Percentiles rank a stretch among this genome's conserved stretches.
phyloP scores from a whole-genome alignment of 2,797 vertebrate species.

The Siniperca obscura region DNA sequence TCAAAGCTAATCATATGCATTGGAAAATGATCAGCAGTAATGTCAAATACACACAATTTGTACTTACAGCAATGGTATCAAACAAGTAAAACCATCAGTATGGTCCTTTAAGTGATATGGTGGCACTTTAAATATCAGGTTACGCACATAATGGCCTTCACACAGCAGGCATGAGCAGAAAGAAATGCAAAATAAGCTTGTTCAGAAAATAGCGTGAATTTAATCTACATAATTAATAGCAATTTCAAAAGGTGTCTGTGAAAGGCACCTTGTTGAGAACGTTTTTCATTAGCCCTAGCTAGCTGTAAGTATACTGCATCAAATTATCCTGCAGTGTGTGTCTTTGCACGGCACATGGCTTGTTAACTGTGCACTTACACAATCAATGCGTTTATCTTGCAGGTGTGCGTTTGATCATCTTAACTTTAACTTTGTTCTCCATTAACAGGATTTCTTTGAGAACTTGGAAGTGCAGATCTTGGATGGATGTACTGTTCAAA shows the following conservation, averaged over 20 bases:
- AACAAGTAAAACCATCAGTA: not conserved
- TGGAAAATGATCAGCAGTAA: not conserved
- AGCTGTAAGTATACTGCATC: not conserved
- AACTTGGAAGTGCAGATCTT: too few species aligned
- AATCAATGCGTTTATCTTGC: not conserved
- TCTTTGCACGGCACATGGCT: not conserved
- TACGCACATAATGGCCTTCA: not conserved
- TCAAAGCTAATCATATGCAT: not conserved
- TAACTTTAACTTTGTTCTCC: too few species aligned
- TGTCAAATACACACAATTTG: conserved; percentile 1
- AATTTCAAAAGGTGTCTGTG: not conserved
- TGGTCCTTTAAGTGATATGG: not conserved
- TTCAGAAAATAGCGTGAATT: not conserved
- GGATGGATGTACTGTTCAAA: too few species aligned
- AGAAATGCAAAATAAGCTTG: not conserved
- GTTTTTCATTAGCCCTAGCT: not conserved
- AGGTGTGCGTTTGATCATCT: not conserved
- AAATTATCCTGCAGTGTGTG: not conserved
- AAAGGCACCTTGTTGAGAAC: conserved; percentile 19
- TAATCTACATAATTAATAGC: conserved; percentile 13
- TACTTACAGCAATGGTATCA: not conserved
- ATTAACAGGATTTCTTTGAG: too few species aligned
- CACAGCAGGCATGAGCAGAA: not conserved
- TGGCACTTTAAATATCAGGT: conserved; percentile 6
- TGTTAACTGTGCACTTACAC: not conserved